phyloP scores from a whole-genome alignment of 2,797 vertebrate genomes.

The Cuculus canorus region DNA sequence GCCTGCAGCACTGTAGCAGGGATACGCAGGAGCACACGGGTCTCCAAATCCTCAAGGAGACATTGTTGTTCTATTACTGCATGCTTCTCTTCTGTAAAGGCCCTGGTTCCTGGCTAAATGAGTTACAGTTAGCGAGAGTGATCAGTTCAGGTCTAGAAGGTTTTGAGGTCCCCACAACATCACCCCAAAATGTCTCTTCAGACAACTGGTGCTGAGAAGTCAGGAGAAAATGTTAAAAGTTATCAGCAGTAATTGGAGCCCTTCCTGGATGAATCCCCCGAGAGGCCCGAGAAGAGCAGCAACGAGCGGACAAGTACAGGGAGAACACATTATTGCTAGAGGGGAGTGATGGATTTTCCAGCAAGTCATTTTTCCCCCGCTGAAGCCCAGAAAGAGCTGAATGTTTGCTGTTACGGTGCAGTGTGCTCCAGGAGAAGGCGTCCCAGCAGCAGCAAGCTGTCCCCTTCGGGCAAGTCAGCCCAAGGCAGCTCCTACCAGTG shows the following conservation, averaged over 20 bases:
- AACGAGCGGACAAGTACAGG: background rate
- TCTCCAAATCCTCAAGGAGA: background rate
- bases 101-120: background rate
- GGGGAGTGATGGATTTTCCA: constrained; percentile 6
- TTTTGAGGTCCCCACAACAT: background rate
- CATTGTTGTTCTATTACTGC: too few relatives aligned
- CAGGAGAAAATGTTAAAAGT: background rate
- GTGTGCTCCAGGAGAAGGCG: background rate
- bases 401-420: background rate
- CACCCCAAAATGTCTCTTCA: background rate
- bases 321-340: background rate
- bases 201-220: background rate
- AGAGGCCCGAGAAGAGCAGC: background rate
- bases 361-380: background rate
- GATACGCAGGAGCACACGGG: background rate
- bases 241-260: background rate
- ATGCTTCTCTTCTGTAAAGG: background rate
- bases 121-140: background rate
- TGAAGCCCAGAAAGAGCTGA: background rate
- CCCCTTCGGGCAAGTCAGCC: background rate
- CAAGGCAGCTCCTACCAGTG: background rate
- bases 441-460: background rate
- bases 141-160: background rate
- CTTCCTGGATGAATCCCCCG: background rate
- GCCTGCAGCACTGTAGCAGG: accelerated